These are phyloP conservation scores for Callospermophilus lateralis DNA, from an alignment of 2,113 vertebrate species.

Conservation along the genomic window DNA sequence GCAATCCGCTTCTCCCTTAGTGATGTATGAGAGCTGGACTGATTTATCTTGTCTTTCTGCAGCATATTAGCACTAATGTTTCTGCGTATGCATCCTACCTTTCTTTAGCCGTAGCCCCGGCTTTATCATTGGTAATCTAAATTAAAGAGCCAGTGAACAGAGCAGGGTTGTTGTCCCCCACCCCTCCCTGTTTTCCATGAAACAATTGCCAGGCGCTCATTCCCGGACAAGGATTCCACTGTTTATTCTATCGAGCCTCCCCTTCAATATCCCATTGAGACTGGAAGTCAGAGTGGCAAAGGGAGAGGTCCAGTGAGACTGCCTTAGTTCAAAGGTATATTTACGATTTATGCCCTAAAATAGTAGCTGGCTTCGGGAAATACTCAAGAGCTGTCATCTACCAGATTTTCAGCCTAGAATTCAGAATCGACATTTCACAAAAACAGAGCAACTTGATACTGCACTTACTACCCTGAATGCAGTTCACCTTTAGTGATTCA, in stretches of 20 bases:
- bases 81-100: slow-evolving; percentile 90
- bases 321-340: slow-evolving; percentile 82
- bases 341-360: slow-evolving; percentile 85
- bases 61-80: slow-evolving; percentile 91
- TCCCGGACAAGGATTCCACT: slow-evolving; percentile 83
- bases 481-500: neutral
- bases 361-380: slow-evolving; percentile 80
- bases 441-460: slow-evolving; percentile 44
- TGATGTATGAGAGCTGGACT: slow-evolving; percentile 89
- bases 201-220: slow-evolving; percentile 91
- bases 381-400: slow-evolving; percentile 62
- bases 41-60: slow-evolving; percentile 90
- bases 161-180: slow-evolving; percentile 80
- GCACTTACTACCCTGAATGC: neutral
- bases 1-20: slow-evolving; percentile 88
- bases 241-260: slow-evolving; percentile 81
- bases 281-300: slow-evolving; percentile 78
- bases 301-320: slow-evolving; percentile 79
- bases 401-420: slow-evolving; percentile 67
- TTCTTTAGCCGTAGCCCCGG: slow-evolving; percentile 82
- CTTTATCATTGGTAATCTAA: slow-evolving; percentile 89
- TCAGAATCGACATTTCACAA: slow-evolving; percentile 72
- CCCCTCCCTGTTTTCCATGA: slow-evolving; percentile 85
- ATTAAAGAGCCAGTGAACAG: slow-evolving; percentile 90
- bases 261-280: slow-evolving; percentile 84